Evolutionary conservation across 2,113 vertebrate genomes (phyloP).

Genomic region (Lethenteron camtschaticum): DNA sequence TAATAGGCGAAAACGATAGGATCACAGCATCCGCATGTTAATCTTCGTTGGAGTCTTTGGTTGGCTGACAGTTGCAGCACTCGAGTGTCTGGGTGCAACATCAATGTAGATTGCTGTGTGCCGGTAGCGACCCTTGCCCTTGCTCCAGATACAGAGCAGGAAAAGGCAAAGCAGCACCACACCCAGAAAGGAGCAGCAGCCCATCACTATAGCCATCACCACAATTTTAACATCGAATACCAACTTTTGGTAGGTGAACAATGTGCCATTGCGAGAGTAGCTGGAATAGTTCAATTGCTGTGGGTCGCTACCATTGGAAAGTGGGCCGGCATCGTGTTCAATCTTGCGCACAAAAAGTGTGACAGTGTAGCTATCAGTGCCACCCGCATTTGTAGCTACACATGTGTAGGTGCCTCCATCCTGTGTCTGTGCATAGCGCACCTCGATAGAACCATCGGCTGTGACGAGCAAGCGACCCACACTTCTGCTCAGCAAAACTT

Average conservation of each 20-base stretch:
- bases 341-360: slow-evolving; percentile 90
- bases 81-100: neutral
- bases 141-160: slow-evolving; percentile 90
- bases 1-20: too few relatives aligned
- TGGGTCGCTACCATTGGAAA: slow-evolving; percentile 87
- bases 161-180: slow-evolving; percentile 95
- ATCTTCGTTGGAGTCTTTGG: slow-evolving; percentile 5
- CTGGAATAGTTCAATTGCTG: slow-evolving; percentile 94
- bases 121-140: slow-evolving; percentile 95
- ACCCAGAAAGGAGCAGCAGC: slow-evolving; percentile 92
- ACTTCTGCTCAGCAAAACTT: slow-evolving; percentile 74
- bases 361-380: slow-evolving; percentile 74
- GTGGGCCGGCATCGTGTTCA: slow-evolving; percentile 78
- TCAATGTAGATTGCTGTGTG: slow-evolving; percentile 28
- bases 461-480: slow-evolving; percentile 80
- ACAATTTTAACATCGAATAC: slow-evolving; percentile 96
- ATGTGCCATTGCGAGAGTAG: slow-evolving; percentile 73
- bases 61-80: neutral
- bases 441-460: slow-evolving; percentile 79
- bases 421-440: slow-evolving; percentile 91
- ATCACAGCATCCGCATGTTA: slow-evolving; percentile 3
- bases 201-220: slow-evolving; percentile 98
- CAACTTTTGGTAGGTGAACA: slow-evolving; percentile 63
- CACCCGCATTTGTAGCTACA: slow-evolving; percentile 80
- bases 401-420: slow-evolving; percentile 92